phyloP scores from a whole-genome alignment of 2,888 invertebrate species.

The Campoplex nolae region DNA sequence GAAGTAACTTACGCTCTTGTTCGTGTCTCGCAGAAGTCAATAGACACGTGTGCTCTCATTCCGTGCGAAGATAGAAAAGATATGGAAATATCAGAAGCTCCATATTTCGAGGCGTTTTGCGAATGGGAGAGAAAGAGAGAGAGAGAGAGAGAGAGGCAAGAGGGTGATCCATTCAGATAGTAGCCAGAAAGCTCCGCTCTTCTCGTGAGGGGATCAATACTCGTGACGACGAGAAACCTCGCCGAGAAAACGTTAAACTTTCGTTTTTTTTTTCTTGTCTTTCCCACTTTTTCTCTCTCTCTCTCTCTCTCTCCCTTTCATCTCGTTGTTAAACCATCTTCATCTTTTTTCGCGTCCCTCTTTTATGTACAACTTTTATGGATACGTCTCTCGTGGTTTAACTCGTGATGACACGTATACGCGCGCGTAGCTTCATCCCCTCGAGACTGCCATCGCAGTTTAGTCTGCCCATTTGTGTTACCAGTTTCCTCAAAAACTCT shows the following conservation, averaged over 20 bases:
- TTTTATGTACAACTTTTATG: neutral
- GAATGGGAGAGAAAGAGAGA: slow-evolving; percentile 39
- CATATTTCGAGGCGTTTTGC: slow-evolving; percentile 71
- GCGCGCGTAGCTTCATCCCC: neutral
- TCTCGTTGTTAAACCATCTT: neutral
- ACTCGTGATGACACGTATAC: neutral
- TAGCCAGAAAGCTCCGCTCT: slow-evolving; percentile 73
- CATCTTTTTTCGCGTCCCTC: neutral
- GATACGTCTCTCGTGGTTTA: neutral
- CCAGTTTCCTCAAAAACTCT: neutral
- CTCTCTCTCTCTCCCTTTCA: neutral
- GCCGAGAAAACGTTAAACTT: slow-evolving; percentile 70
- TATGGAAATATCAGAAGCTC: slow-evolving; percentile 65
- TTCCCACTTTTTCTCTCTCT: neutral
- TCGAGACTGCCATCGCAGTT: neutral
- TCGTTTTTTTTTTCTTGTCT: neutral
- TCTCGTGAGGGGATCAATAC: slow-evolving; percentile 80
- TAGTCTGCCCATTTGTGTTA: neutral
- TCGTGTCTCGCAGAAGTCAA: neutral
- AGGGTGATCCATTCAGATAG: slow-evolving; percentile 80
- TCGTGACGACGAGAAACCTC: slow-evolving; percentile 80
- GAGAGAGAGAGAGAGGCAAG: slow-evolving; percentile 67
- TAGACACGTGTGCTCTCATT: slow-evolving; percentile 4
- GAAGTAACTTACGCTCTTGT: neutral
- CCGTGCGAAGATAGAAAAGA: slow-evolving; percentile 38